phyloP scores from a whole-genome alignment of 2,797 vertebrate species.

The Sebastes glaucus region DNA sequence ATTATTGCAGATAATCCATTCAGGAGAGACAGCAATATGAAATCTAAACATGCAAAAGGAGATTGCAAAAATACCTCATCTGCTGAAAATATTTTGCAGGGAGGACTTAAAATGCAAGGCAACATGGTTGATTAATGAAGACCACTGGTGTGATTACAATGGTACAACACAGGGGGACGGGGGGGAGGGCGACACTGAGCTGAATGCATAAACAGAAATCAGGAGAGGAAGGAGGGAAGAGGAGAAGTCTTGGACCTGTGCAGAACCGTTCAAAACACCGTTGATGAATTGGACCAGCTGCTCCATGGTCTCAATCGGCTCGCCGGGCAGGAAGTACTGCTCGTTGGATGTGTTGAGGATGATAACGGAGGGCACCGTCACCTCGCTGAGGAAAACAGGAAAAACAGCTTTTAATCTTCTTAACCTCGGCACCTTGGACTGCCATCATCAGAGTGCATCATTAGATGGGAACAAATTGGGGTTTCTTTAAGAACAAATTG shows the following conservation, averaged over 20 bases:
- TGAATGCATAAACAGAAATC: constrained; percentile 47
- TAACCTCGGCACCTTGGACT: constrained; percentile 20
- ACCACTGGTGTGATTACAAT: constrained; percentile 62
- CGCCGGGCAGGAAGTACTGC: constrained; percentile 93
- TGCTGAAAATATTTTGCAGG: constrained; percentile 31
- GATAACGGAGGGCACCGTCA: constrained; percentile 91
- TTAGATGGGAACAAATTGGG: constrained; percentile 51
- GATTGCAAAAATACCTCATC: constrained; percentile 61
- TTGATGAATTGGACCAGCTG: constrained; percentile 95
- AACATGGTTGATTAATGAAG: constrained; percentile 68
- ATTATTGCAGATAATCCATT: constrained; percentile 60
- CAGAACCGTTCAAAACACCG: constrained; percentile 91
- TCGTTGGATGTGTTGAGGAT: constrained; percentile 98
- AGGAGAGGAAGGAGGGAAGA: neutral
- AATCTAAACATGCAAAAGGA: constrained; percentile 65
- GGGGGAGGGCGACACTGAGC: neutral
- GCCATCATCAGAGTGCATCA: constrained; percentile 55
- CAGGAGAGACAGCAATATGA: constrained; percentile 34
- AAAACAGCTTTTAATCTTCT: constrained; percentile 42
- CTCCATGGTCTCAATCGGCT: constrained; percentile 84
- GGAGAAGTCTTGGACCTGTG: constrained; percentile 79
- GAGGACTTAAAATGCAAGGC: constrained; percentile 58
- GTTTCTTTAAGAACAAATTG: constrained; percentile 53
- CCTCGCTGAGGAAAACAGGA: constrained; percentile 82
- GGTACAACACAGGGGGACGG: constrained; percentile 35